Conservation (phyloP, 2,888 invertebrate genomes). For the Penaeus monodon region DNA sequence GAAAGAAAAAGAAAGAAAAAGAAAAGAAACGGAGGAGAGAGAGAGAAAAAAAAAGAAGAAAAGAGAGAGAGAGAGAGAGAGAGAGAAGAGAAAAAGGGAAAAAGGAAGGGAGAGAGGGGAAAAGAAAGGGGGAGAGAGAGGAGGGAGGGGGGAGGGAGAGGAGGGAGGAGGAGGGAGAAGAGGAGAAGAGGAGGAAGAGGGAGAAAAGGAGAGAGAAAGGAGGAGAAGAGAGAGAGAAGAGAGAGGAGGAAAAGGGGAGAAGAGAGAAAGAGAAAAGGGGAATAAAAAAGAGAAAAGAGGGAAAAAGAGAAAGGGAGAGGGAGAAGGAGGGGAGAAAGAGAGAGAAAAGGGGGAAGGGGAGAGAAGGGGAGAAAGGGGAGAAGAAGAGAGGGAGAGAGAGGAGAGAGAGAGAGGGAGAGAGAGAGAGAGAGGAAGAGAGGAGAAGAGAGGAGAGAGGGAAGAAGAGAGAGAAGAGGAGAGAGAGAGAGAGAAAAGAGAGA, state of each 20-base stretch:
- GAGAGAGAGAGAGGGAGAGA: no score
- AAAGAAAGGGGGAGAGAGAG: no score
- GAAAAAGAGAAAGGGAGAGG: background rate
- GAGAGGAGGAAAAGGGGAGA: background rate
- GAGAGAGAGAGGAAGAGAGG: no score
- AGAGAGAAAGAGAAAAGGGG: background rate
- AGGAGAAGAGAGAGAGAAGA: background rate
- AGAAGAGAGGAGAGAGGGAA: background rate
- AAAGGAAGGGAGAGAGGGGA: no score
- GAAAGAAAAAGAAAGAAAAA: background rate
- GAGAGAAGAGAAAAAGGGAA: background rate
- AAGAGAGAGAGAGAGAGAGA: background rate
- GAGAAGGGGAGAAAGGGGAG: no score
- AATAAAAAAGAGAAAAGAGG: background rate
- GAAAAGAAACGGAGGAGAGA: background rate
- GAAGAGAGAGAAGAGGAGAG: background rate
- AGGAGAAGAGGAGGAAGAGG: background rate
- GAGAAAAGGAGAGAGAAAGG: background rate
- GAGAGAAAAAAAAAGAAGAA: background rate
- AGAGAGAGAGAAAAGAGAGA: no score
- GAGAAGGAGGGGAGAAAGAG: background rate
- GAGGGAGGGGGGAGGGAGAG: background rate
- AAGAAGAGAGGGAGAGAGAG: no score
- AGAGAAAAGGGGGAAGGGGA: no score
- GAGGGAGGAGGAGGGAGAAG: background rate